Evolutionary conservation across 2,113 vertebrate genomes (phyloP).

Genomic region (Thalassarche chlororhynchos): DNA sequence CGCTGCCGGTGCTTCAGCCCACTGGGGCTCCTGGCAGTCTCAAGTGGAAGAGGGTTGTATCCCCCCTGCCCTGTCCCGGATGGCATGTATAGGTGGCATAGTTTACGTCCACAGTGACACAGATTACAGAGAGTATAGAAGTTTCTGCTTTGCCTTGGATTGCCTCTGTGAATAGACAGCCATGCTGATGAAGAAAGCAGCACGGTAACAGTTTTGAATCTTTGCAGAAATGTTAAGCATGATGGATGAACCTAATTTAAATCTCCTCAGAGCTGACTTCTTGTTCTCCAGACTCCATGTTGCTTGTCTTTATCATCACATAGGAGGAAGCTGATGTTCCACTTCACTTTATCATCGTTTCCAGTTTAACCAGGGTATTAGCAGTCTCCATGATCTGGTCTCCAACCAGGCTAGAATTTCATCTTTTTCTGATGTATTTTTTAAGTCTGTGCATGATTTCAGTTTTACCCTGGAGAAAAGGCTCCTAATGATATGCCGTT

Average conservation of each 20-base stretch:
- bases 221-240: constrained; percentile 6
- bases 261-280: constrained; percentile 50
- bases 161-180: not conserved
- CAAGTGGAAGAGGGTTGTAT: not conserved
- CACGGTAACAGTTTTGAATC: not conserved
- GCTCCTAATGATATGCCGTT: constrained; percentile 2
- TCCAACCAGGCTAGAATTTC: not conserved
- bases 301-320: constrained; percentile 52
- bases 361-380: not conserved
- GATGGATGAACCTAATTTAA: constrained; percentile 67
- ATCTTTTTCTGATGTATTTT: constrained; percentile 37
- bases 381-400: not conserved
- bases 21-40: not conserved
- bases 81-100: accelerated
- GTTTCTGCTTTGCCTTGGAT: not conserved
- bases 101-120: accelerated
- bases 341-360: constrained; percentile 44
- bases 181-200: not conserved
- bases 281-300: constrained; percentile 17
- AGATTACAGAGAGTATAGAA: accelerated
- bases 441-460: constrained; percentile 34
- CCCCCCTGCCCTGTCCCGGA: not conserved
- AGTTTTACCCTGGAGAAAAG: constrained; percentile 12
- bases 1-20: not conserved
- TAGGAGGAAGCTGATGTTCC: constrained; percentile 38